Conservation (phyloP, 2,113 vertebrate species). For the Hemiprocne comata region DNA sequence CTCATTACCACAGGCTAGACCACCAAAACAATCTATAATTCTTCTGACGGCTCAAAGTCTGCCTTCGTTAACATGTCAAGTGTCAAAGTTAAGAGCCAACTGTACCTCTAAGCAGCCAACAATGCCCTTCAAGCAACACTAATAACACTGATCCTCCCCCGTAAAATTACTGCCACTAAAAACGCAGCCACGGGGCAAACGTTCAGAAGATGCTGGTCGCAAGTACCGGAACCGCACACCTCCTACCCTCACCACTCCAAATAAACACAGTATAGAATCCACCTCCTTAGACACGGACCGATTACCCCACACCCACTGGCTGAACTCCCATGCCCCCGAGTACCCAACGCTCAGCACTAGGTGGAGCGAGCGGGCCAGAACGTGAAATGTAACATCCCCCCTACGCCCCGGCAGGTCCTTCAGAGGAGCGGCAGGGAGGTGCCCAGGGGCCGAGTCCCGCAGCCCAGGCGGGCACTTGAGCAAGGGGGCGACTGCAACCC, state of each 20-base stretch:
- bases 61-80: accelerated
- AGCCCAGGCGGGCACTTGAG: too few relatives aligned
- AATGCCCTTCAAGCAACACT: neutral
- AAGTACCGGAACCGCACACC: too few relatives aligned
- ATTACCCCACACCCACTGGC: accelerated
- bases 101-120: too few relatives aligned
- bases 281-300: accelerated
- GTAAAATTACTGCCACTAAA: too few relatives aligned
- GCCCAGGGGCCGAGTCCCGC: neutral
- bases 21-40: neutral
- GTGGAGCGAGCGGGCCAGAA: neutral
- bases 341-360: neutral
- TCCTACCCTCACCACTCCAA: neutral
- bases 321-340: accelerated
- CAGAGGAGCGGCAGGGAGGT: too few relatives aligned
- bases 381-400: accelerated
- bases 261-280: accelerated
- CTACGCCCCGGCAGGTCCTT: too few relatives aligned
- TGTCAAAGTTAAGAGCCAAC: too few relatives aligned
- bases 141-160: too few relatives aligned
- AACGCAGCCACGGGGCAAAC: neutral
- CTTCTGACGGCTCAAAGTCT: neutral
- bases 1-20: neutral
- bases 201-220: accelerated
- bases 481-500: too few relatives aligned